Conservation (phyloP, 23 tunicate genomes). For the Pegea sp. region DNA sequence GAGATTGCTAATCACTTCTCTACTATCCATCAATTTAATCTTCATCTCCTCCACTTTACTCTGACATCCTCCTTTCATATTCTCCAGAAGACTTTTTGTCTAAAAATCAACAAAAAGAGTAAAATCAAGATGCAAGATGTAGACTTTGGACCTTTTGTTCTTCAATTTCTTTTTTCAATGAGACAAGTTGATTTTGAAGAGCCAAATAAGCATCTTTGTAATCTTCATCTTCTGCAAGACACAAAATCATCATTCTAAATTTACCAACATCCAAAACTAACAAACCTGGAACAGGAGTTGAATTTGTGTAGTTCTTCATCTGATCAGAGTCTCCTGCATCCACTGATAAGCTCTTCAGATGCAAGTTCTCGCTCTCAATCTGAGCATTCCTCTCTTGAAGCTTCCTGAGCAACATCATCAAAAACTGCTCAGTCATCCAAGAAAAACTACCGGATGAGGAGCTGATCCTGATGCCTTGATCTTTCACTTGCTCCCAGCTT, state of each 20-base stretch:
- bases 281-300: no score
- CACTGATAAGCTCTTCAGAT: conserved; percentile 29
- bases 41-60: conserved; percentile 30
- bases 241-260: no score
- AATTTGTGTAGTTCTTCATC: no score
- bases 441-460: conserved; percentile 31
- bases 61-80: conserved; percentile 24
- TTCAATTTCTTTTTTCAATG: conserved; percentile 62
- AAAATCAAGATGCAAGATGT: no score
- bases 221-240: conserved; percentile 47
- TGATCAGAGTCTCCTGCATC: no score
- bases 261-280: no score
- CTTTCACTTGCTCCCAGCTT: background rate
- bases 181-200: conserved; percentile 35
- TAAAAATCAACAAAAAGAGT: no score
- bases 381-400: conserved; percentile 57
- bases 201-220: conserved; percentile 58
- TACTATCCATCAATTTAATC: conserved; percentile 40
- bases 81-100: conserved; percentile 39
- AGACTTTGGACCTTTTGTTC: conserved; percentile 33
- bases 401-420: conserved; percentile 10
- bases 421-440: background rate
- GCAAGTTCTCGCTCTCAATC: conserved; percentile 41
- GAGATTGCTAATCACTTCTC: conserved; percentile 55
- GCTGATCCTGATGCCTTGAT: conserved; percentile 25